phyloP scores from a whole-genome alignment of 2,888 invertebrate genomes.

The Xanthorhoe designata region DNA sequence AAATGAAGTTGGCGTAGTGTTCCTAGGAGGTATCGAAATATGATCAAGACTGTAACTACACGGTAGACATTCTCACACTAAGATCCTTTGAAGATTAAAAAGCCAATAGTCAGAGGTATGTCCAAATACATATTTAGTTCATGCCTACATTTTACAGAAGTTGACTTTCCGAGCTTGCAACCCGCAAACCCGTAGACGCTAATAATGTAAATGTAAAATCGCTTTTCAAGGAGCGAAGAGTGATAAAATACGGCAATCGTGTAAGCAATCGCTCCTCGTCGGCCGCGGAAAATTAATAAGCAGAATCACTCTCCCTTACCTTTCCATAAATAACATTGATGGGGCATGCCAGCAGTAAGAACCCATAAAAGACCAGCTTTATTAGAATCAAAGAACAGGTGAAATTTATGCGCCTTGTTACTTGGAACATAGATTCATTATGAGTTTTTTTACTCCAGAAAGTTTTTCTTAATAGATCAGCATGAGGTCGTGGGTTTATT shows the following conservation, averaged over 20 bases:
- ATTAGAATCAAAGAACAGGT: conserved; percentile 70
- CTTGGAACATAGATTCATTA: conserved; percentile 26
- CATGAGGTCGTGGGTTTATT: too few species aligned
- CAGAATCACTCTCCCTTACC: conserved; percentile 78
- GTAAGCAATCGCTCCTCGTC: conserved; percentile 72
- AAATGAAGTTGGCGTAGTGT: too few species aligned
- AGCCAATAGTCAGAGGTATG: too few species aligned
- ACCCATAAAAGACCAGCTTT: conserved; percentile 71
- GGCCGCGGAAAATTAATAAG: conserved; percentile 78
- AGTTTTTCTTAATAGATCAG: conserved; percentile 1
- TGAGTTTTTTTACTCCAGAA: conserved; percentile 23
- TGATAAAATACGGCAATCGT: conserved; percentile 71
- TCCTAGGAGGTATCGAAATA: conserved; percentile 26
- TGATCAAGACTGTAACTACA: too few species aligned
- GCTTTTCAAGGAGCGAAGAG: conserved; percentile 26
- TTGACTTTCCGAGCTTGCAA: too few species aligned
- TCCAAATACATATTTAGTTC: too few species aligned
- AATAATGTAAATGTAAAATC: neutral
- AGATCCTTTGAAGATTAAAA: too few species aligned
- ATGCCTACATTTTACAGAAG: too few species aligned
- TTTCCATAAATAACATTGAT: conserved; percentile 79
- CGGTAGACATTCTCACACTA: too few species aligned
- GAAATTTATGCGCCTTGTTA: conserved; percentile 51
- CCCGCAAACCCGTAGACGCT: too few species aligned
- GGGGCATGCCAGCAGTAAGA: conserved; percentile 70